Conservation (phyloP, 2,888 invertebrate genomes). For the Furcula furcula region DNA sequence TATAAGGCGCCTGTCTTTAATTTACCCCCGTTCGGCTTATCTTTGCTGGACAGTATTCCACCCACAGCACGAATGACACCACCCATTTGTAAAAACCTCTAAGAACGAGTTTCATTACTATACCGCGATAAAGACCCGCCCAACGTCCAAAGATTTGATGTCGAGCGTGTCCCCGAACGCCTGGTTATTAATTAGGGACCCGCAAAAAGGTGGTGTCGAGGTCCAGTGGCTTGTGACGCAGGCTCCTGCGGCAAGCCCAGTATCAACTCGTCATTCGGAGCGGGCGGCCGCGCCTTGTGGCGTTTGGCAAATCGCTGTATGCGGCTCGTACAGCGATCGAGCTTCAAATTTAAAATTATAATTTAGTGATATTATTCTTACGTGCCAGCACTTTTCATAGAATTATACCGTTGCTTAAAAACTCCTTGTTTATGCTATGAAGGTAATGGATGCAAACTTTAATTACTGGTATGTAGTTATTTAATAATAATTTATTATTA, state of each 20-base stretch:
- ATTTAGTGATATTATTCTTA: constrained; percentile 17
- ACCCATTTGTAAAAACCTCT: neutral
- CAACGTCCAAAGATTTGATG: constrained; percentile 40
- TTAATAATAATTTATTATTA: constrained; percentile 19
- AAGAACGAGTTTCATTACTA: constrained; percentile 34
- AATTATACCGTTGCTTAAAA: constrained; percentile 7
- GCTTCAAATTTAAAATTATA: constrained; percentile 23
- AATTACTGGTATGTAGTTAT: constrained; percentile 29
- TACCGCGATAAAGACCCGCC: constrained; percentile 30
- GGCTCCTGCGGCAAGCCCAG: constrained; percentile 75
- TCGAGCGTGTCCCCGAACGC: constrained; percentile 52
- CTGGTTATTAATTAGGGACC: constrained; percentile 75
- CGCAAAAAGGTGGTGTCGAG: constrained; percentile 73
- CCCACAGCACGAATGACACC: neutral
- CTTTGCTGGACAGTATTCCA: no score
- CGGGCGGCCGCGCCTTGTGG: constrained; percentile 46
- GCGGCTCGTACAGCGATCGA: constrained; percentile 28
- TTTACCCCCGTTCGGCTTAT: neutral
- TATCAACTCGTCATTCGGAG: constrained; percentile 56
- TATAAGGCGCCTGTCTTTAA: neutral
- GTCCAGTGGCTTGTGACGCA: constrained; percentile 73
- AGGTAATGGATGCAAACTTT: constrained; percentile 28
- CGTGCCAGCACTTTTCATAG: constrained; percentile 19
- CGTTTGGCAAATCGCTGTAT: constrained; percentile 28
- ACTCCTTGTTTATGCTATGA: constrained; percentile 24